A percentile compares a stretch with the other conserved stretches of the same genome.
Evolutionary conservation across 2,797 vertebrate species (phyloP).

Genomic region (Schizopygopsis pylzovi): DNA sequence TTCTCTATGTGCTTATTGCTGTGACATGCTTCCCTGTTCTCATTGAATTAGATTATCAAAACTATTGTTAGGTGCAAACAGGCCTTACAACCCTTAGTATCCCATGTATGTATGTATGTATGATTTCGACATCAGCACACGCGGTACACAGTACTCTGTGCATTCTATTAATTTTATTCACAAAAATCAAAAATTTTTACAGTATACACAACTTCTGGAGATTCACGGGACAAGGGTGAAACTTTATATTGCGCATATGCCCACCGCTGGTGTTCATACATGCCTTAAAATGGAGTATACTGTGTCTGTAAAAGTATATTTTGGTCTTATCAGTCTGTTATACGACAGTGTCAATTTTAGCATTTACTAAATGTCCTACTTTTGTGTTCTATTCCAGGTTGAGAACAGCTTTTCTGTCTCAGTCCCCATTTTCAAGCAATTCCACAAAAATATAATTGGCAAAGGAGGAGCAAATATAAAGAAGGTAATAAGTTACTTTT

Average conservation of each 20-base stretch:
- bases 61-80: not conserved
- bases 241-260: not conserved
- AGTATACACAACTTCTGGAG: not conserved
- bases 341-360: not conserved
- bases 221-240: not conserved
- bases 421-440: constrained; percentile 99
- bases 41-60: not conserved
- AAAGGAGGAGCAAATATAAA: constrained; percentile 99
- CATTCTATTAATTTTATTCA: too few relatives aligned
- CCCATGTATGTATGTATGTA: too few relatives aligned
- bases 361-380: not conserved
- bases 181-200: not conserved
- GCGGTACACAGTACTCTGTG: too few relatives aligned
- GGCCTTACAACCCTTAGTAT: too few relatives aligned
- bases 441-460: constrained; percentile 99
- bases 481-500: constrained; percentile 79
- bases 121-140: too few relatives aligned
- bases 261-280: not conserved
- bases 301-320: not conserved
- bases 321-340: not conserved
- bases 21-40: too few relatives aligned
- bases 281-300: not conserved
- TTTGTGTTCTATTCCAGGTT: constrained; percentile 74
- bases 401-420: constrained; percentile 96
- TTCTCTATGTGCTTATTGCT: too few relatives aligned